phyloP scores from a whole-genome alignment of 1,140 invertebrate species.

The Orchesella cincta region DNA sequence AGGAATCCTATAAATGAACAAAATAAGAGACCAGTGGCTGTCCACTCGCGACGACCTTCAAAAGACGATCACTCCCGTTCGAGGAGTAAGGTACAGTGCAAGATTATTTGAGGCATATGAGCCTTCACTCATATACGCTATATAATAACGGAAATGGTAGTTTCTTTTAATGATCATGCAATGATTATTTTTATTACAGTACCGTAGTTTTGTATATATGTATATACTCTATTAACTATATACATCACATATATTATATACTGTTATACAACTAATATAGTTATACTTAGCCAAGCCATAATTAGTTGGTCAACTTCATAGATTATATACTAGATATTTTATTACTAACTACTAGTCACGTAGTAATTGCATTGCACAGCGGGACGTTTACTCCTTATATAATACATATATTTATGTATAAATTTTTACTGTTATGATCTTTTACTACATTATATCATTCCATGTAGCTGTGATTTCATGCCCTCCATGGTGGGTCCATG shows the following conservation, averaged over 20 bases:
- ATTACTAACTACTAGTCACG: conserved; percentile 20
- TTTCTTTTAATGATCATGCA: conserved; percentile 7
- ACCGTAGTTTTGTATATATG: background rate
- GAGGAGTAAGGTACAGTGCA: conserved; percentile 71
- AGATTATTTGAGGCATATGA: background rate
- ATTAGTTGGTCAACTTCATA: conserved; percentile 15
- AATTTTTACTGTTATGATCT: background rate
- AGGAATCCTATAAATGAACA: conserved; percentile 61
- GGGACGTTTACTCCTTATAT: conserved; percentile 15
- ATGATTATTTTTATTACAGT: background rate
- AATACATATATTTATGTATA: too few species aligned
- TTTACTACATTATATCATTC: too few species aligned
- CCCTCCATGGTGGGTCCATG: background rate
- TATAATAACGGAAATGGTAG: background rate
- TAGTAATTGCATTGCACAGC: conserved; percentile 18
- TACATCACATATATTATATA: background rate
- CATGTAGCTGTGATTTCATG: too few species aligned
- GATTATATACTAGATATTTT: background rate
- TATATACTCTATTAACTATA: background rate
- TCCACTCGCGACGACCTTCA: conserved; percentile 65
- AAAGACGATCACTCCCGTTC: conserved; percentile 76
- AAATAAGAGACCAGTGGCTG: conserved; percentile 62
- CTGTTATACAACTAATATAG: conserved; percentile 1
- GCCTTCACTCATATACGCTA: too few species aligned
- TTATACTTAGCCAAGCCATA: background rate